Percentiles rank a stretch among this genome's conserved stretches.
Conservation (phyloP, 2,113 vertebrate genomes). For the Notothenia rossii region DNA sequence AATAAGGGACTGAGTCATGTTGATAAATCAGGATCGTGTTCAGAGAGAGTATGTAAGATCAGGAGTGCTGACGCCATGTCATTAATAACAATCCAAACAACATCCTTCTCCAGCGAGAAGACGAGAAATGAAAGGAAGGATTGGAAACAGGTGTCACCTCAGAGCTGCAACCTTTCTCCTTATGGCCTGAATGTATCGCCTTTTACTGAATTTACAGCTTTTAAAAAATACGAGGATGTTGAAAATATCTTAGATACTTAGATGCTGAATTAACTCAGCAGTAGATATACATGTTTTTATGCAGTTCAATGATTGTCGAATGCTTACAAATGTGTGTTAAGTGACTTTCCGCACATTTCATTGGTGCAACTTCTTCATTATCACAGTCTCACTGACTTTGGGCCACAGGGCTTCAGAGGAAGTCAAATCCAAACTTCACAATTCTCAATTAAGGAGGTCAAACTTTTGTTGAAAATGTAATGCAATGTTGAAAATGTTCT, state of each 20-base stretch:
- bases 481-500: background rate
- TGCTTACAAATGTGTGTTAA: background rate
- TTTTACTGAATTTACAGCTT: background rate
- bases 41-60: background rate
- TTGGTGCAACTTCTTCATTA: background rate
- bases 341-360: background rate
- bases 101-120: background rate
- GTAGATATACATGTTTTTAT: background rate
- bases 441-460: too few relatives aligned
- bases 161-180: too few relatives aligned
- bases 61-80: too few relatives aligned
- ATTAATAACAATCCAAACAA: background rate
- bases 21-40: background rate
- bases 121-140: background rate
- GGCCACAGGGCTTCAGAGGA: background rate
- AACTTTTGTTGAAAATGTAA: too few relatives aligned
- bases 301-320: constrained; percentile 9
- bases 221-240: background rate
- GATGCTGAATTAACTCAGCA: background rate
- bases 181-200: background rate
- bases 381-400: background rate
- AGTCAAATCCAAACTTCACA: background rate
- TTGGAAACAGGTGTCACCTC: background rate
- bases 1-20: background rate
- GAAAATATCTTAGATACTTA: background rate